phyloP scores from a whole-genome alignment of 2,888 invertebrate species.

The Thera obeliscata region DNA sequence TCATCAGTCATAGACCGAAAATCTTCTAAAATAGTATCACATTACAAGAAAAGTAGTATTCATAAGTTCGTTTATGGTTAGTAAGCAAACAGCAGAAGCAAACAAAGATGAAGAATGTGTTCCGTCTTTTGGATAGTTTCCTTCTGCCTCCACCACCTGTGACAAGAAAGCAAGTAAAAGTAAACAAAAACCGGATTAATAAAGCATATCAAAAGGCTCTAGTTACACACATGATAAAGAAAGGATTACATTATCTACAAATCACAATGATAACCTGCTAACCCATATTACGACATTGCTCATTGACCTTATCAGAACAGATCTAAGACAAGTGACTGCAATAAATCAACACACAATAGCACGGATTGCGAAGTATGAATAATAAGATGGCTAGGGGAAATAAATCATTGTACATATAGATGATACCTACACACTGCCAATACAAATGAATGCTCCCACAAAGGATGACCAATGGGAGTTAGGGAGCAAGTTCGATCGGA shows the following conservation, averaged over 20 bases:
- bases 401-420: neutral
- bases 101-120: neutral
- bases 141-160: constrained; percentile 5
- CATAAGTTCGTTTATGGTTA: neutral
- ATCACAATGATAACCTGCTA: constrained; percentile 40
- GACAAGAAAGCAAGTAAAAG: constrained; percentile 10
- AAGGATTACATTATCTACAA: constrained; percentile 27
- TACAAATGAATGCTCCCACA: too few species aligned
- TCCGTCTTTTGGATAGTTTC: neutral
- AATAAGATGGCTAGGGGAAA: constrained; percentile 7
- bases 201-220: neutral
- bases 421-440: neutral
- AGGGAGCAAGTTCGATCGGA: neutral
- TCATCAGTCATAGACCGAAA: neutral
- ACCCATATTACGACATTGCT: constrained; percentile 35
- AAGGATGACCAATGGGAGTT: neutral
- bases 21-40: too few species aligned
- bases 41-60: too few species aligned
- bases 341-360: constrained; percentile 36
- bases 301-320: constrained; percentile 30
- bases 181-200: neutral
- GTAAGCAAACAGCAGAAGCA: neutral
- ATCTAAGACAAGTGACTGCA: constrained; percentile 36
- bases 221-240: constrained; percentile 8
- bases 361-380: constrained; percentile 24